phyloP scores from a whole-genome alignment of 37 sponge, comb jelly and placozoan species.

The Oopsacas minuta region DNA sequence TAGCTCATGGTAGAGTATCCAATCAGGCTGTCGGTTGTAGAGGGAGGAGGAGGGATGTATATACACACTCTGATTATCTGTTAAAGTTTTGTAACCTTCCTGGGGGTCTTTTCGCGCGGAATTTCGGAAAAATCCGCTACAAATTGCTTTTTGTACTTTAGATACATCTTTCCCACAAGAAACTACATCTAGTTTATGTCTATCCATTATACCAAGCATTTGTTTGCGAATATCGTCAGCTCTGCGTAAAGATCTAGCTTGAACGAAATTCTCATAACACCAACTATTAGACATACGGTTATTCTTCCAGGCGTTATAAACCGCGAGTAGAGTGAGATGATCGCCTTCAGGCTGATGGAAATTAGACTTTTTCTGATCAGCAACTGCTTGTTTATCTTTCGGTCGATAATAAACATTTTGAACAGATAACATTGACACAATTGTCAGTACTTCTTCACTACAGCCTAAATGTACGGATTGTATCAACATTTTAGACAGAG shows the following conservation, averaged over 20 bases:
- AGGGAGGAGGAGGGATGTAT: slow-evolving; percentile 90
- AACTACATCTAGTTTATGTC: slow-evolving; percentile 92
- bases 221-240: slow-evolving; percentile 92
- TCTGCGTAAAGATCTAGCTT: slow-evolving; percentile 64
- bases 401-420: slow-evolving; percentile 97
- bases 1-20: slow-evolving; percentile 94
- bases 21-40: slow-evolving; percentile 94
- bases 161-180: slow-evolving; percentile 73
- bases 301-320: slow-evolving; percentile 99
- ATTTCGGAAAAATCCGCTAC: slow-evolving; percentile 89
- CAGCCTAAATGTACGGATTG: slow-evolving; percentile 90
- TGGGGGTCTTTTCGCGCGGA: slow-evolving; percentile 92
- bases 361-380: slow-evolving; percentile 89
- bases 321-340: slow-evolving; percentile 85
- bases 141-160: slow-evolving; percentile 84
- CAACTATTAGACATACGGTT: slow-evolving; percentile 86
- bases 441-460: slow-evolving; percentile 86
- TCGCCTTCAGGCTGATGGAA: slow-evolving; percentile 96
- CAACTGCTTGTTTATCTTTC: slow-evolving; percentile 92
- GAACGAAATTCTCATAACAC: slow-evolving; percentile 97
- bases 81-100: slow-evolving; percentile 89
- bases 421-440: slow-evolving; percentile 94
- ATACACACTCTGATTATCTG: slow-evolving; percentile 85
- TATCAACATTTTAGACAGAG: slow-evolving; percentile 83
- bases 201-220: slow-evolving; percentile 98